These are phyloP conservation scores for Sebastes schlegelii DNA, from an alignment of 2,113 vertebrate species.

Conservation along the genomic window DNA sequence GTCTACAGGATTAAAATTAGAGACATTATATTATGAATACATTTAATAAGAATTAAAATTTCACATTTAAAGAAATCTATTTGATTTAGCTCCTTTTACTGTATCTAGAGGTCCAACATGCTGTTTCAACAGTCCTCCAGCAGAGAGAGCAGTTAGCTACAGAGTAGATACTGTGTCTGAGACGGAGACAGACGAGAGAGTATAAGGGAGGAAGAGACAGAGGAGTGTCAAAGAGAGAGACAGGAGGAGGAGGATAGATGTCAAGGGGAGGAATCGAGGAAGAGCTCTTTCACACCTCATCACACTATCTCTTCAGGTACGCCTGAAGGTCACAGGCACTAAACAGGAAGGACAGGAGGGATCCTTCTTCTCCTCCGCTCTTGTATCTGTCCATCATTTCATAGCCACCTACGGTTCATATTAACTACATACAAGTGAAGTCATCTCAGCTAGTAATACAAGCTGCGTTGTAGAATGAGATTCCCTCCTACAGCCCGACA, in stretches of 20 bases:
- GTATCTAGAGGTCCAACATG: background rate
- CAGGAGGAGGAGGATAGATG: background rate
- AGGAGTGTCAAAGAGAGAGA: background rate
- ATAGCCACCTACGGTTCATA: background rate
- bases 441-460: background rate
- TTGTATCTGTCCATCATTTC: background rate
- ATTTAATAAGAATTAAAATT: background rate
- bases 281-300: conserved; percentile 20
- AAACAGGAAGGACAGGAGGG: conserved; percentile 13
- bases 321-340: conserved; percentile 47
- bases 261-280: conserved; percentile 3
- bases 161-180: background rate
- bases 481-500: background rate
- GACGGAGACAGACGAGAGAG: background rate
- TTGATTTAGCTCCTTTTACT: background rate
- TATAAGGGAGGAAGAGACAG: background rate
- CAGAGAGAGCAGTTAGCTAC: conserved; percentile 63
- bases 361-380: conserved; percentile 7
- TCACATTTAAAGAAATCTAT: background rate
- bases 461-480: background rate
- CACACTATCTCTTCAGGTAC: conserved; percentile 9
- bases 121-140: conserved; percentile 46
- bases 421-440: background rate
- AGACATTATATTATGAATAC: background rate
- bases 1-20: background rate